These are phyloP conservation scores for Lordiphosa clarofinis DNA, from an alignment of 1,140 invertebrate species.

Conservation along the genomic window DNA sequence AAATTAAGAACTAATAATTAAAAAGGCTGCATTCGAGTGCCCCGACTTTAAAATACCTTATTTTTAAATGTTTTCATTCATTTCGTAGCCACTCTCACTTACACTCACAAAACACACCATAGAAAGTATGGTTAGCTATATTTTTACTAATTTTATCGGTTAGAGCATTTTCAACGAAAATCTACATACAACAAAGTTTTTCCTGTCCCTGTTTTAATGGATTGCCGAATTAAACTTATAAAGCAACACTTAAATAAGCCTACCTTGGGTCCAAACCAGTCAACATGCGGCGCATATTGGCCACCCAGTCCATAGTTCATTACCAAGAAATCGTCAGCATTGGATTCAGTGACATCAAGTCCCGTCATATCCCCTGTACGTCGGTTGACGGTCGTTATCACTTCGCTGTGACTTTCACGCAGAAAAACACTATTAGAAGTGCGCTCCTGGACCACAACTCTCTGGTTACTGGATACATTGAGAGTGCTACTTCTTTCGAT, in stretches of 20 bases:
- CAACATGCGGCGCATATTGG: conserved; percentile 9
- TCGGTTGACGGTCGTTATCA: not conserved
- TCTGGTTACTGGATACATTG: not conserved
- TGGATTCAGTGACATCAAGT: not conserved
- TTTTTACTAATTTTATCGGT: no score
- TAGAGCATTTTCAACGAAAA: no score
- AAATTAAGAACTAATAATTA: no score
- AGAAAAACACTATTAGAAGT: conserved; percentile 3
- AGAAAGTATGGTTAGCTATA: no score
- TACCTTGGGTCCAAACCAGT: conserved; percentile 7
- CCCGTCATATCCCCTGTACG: conserved; percentile 7
- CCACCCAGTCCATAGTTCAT: conserved; percentile 13
- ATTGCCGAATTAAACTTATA: no score
- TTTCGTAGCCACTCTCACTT: no score
- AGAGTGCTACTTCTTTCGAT: not conserved
- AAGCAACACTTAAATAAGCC: not conserved
- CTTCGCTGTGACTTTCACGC: not conserved
- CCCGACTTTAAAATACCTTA: no score
- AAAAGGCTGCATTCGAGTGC: no score
- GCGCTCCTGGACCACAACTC: not conserved
- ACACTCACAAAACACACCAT: no score
- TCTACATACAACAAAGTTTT: no score
- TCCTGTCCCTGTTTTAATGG: no score
- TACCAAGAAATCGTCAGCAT: conserved; percentile 3
- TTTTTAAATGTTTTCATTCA: no score